phyloP scores from a whole-genome alignment of 2,797 vertebrate species.

The Sebastes matsubarae region DNA sequence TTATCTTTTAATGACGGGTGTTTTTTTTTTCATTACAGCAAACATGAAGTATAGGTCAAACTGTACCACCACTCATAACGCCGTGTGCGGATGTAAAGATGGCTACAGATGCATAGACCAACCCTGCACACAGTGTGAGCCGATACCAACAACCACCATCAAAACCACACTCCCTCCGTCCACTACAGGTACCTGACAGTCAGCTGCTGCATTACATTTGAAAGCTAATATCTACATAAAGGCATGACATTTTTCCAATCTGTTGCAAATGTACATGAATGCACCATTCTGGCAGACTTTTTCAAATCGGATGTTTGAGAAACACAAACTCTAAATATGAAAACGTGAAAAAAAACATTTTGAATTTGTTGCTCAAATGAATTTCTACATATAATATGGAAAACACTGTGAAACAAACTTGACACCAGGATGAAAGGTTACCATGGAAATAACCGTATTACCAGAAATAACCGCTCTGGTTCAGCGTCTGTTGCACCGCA shows the following conservation, averaged over 20 bases:
- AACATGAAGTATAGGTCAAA: slow-evolving; percentile 35
- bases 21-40: slow-evolving; percentile 31
- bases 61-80: slow-evolving; percentile 40
- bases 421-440: background rate
- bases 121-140: slow-evolving; percentile 52
- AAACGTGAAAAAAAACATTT: background rate
- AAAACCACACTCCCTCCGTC: background rate
- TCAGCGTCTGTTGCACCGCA: background rate
- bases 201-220: background rate
- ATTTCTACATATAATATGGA: background rate
- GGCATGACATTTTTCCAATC: background rate
- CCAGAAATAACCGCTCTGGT: background rate
- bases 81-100: slow-evolving; percentile 68
- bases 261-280: background rate
- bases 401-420: background rate
- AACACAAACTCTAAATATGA: background rate
- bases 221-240: background rate
- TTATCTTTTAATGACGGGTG: background rate
- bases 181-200: slow-evolving; percentile 22
- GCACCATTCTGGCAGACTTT: background rate
- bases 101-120: slow-evolving; percentile 62
- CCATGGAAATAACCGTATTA: background rate
- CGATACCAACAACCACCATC: background rate
- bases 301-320: background rate
- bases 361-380: background rate